Evolutionary conservation across 2,888 invertebrate genomes (phyloP), one percentile per base, ranked within the genome.

Genomic region (Eugnorisma glareosa): DNA sequence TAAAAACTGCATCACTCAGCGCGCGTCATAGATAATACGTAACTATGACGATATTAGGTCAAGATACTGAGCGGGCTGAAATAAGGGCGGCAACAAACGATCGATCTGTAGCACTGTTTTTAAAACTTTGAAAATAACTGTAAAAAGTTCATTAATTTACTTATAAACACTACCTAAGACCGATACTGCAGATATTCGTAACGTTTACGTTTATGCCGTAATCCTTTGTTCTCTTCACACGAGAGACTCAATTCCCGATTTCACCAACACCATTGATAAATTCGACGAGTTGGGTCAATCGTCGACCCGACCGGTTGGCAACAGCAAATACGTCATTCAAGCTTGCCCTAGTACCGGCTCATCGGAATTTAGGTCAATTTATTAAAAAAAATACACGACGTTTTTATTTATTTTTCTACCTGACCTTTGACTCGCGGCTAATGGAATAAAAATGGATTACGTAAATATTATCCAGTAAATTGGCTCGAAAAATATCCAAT

Each of bases 241-340:
- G 82, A 63, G 40, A 75, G 63, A 82, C 82, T 75, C 28, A 8
- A 63, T 21, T 31, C 28, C 15, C 40, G 28, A 69, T 45, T 37
- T 24, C 24, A 24, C 57, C 82, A 51, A 71, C 71, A 69, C 82
- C 82, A 83, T 83, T 83, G 82, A 83, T 85, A 85, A 81, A 83
- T 76, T 71, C 68, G 40, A 85, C 71, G 40, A 81, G 85, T 85
- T 68, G 76, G 40, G 72, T 51, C 59, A 72, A 81, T 54, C 28
- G 71, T 83, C 68, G 82, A 85, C 43, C 54, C 63, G 37, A 85
- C 82, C 54, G 64, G 75, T 75, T 67, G 82, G 63, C 45, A 85
- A 64, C 81, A 70, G 54, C 69, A 63, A 75, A 43, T 84, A 81
- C 83, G 82, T 72, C 76, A 83, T 83, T 79, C 76, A 86, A 75